Evolutionary conservation across 2,888 invertebrate species (phyloP), one percentile per base, ranked within the genome.

Genomic region (Molorchus minor): DNA sequence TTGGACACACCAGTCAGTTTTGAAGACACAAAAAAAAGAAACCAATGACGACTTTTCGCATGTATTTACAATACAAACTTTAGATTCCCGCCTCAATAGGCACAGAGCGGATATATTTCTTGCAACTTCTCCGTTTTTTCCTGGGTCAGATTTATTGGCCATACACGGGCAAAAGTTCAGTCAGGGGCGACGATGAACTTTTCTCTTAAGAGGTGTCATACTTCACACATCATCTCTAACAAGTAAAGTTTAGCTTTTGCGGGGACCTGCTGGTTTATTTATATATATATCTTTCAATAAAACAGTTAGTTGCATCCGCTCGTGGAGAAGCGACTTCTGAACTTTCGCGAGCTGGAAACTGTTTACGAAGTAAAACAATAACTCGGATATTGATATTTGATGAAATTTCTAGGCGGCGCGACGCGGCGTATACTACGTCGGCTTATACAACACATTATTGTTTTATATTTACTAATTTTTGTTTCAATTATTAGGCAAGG

Each of bases 81-180:
- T 56, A 56, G 56, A 56, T 21, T 56, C 47, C 56, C 40, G 56
- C 58, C 58, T 47, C 57, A 51, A 43, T 49, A 53, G 55, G 43
- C 44, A 58, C 47, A 49, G 53, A 53, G 30, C 43, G 60, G 56
- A 60, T 43, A 53, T 61, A 62, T 58, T 62, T 62, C 59, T 38
- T 56, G 56, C 62, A 58, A 58, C 61, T 61, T 55, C 55, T 55
- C 56, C 65, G 55, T 65, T 65, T 68, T 66, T 58, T 25, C 25
- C 41, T 47, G 54, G 68, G 64, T 65, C 62, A 71, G 69, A 69
- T 69, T 69, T 70, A 70, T 68, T 67, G 71, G 70, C 69, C 69
- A 66, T 65, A 67, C 68, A 55, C 58, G 62, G 61, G 62, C 64
- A 61, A 61, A 52, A 30, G 16, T 52, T 52, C 41, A 21, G 16